These are phyloP conservation scores for Pandion haliaetus DNA, from an alignment of 2,113 vertebrate genomes.

Conservation along the genomic window DNA sequence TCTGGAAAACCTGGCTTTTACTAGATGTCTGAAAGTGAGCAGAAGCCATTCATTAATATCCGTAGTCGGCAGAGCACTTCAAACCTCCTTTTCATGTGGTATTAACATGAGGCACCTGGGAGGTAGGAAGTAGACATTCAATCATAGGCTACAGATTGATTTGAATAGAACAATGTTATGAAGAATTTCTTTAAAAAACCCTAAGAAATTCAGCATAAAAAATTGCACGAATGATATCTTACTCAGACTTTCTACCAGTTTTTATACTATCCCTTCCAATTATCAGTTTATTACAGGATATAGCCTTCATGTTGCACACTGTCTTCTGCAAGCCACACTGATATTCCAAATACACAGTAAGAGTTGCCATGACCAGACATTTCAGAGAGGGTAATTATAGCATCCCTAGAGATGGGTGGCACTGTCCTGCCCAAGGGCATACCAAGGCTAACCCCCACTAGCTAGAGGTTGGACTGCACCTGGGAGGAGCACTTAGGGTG, in stretches of 20 bases:
- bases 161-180: background rate
- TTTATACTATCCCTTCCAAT: background rate
- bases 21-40: background rate
- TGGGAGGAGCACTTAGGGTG: background rate
- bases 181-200: background rate
- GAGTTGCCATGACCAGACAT: background rate
- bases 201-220: background rate
- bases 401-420: background rate
- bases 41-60: background rate
- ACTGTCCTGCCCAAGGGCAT: background rate
- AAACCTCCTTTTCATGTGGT: background rate
- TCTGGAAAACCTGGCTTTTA: background rate
- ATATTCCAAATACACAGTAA: background rate
- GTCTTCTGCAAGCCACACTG: background rate
- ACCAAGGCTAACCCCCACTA: background rate
- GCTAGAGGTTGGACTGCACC: background rate
- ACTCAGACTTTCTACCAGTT: background rate
- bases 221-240: background rate
- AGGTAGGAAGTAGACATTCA: background rate
- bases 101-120: background rate
- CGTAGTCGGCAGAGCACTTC: rapidly evolving
- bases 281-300: background rate
- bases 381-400: background rate
- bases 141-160: background rate
- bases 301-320: background rate